A percentile compares a stretch with the other conserved stretches of the same genome.
Evolutionary conservation across 2,888 invertebrate genomes (phyloP).

Genomic region (Argyresthia goedartella): DNA sequence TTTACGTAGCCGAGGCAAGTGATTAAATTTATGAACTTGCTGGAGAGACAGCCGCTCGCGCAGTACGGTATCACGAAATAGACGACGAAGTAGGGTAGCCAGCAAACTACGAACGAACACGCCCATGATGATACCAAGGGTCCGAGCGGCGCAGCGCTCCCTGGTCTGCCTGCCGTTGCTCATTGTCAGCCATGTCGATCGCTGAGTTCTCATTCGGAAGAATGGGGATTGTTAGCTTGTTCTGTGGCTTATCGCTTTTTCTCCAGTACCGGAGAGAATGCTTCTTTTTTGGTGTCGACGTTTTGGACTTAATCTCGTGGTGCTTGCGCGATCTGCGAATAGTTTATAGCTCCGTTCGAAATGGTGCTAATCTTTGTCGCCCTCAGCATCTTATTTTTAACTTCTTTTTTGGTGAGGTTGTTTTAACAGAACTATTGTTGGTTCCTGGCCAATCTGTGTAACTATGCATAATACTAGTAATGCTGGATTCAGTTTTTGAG

Average conservation of each 20-base stretch:
- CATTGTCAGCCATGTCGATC: constrained; percentile 46
- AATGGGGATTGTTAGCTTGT: constrained; percentile 59
- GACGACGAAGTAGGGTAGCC: constrained; percentile 98
- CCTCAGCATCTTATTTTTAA: no score
- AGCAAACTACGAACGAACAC: constrained; percentile 98
- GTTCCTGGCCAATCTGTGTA: no score
- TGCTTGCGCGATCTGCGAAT: constrained; percentile 74
- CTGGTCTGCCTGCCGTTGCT: constrained; percentile 75
- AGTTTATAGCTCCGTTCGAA: constrained; percentile 53
- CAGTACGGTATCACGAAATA: constrained; percentile 94
- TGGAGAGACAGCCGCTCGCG: constrained; percentile 82
- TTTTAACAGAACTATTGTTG: no score
- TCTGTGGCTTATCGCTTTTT: constrained; percentile 56
- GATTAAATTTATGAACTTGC: constrained; percentile 87
- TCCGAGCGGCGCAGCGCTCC: constrained; percentile 94
- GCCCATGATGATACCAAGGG: constrained; percentile 97
- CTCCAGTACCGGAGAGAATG: constrained; percentile 69
- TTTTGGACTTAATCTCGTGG: constrained; percentile 56
- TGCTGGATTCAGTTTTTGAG: no score
- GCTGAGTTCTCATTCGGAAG: constrained; percentile 58
- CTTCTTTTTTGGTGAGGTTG: no score
- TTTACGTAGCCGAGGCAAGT: constrained; percentile 96
- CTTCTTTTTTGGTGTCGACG: constrained; percentile 49
- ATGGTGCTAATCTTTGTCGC: constrained; percentile 85
- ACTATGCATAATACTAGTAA: no score